Evolutionary conservation across 2,888 invertebrate species (phyloP).

Genomic region (Torymus auratus): DNA sequence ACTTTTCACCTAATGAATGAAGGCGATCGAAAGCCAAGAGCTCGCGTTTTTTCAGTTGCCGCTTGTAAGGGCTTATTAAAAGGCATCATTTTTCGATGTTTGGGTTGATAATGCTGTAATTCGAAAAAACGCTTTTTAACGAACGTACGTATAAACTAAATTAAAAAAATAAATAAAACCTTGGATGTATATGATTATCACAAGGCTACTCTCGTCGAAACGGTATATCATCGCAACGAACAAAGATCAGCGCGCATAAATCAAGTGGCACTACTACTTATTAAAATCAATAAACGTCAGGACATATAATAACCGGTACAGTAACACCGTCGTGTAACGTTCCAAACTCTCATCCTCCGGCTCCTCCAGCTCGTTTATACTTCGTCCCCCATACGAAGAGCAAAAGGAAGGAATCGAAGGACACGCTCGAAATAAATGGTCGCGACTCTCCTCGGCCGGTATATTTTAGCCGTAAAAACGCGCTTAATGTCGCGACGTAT

Average conservation of each 20-base stretch:
- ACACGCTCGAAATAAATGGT: background rate
- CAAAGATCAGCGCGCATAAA: conserved; percentile 13
- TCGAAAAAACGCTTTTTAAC: too few relatives aligned
- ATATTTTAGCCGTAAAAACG: conserved; percentile 27
- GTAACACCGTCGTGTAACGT: background rate
- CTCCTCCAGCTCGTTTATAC: too few relatives aligned
- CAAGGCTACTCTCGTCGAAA: background rate
- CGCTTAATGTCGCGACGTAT: conserved; percentile 42
- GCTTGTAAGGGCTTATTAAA: too few relatives aligned
- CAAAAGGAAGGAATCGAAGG: background rate
- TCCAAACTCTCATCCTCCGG: too few relatives aligned
- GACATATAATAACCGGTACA: background rate
- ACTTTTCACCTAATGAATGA: conserved; percentile 15
- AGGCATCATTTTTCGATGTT: too few relatives aligned
- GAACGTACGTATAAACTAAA: too few relatives aligned
- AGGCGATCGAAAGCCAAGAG: too few relatives aligned
- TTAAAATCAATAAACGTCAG: background rate
- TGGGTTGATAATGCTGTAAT: too few relatives aligned
- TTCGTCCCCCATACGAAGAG: too few relatives aligned
- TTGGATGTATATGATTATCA: background rate
- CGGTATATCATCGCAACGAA: conserved; percentile 13
- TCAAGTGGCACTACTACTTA: background rate
- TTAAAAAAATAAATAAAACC: too few relatives aligned
- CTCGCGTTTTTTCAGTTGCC: too few relatives aligned
- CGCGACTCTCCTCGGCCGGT: background rate